phyloP scores from a whole-genome alignment of 92 coral and sea anemone species.

The Actinernus sp. region DNA sequence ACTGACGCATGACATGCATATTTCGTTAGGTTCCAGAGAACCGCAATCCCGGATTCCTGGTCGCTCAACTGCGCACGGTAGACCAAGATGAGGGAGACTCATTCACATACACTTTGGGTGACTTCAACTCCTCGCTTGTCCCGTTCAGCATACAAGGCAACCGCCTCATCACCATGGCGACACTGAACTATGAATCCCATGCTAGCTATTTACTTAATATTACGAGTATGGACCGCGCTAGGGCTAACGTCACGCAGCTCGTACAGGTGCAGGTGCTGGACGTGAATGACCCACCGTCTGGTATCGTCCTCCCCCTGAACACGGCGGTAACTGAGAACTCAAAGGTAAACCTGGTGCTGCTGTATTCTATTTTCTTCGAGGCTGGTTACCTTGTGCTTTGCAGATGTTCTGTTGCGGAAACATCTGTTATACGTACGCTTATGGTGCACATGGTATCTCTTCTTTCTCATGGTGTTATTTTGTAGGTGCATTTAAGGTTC shows the following conservation, averaged over 20 bases:
- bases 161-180: conserved; percentile 39
- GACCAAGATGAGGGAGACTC: conserved; percentile 53
- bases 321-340: conserved; percentile 62
- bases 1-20: too few species aligned
- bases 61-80: conserved; percentile 34
- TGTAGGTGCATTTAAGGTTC: too few species aligned
- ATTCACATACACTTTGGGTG: conserved; percentile 32
- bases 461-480: too few species aligned
- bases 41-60: conserved; percentile 46
- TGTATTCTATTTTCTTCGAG: too few species aligned
- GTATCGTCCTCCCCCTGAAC: conserved; percentile 42
- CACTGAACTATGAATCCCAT: conserved; percentile 61
- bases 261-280: conserved; percentile 55
- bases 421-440: too few species aligned
- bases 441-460: too few species aligned
- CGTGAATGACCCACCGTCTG: conserved; percentile 64
- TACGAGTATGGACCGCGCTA: conserved; percentile 59
- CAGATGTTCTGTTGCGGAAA: too few species aligned
- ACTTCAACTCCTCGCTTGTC: background rate
- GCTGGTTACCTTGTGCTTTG: too few species aligned
- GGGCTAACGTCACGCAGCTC: conserved; percentile 57
- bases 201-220: conserved; percentile 36
- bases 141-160: conserved; percentile 27
- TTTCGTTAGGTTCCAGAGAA: conserved; percentile 67
- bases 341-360: conserved; percentile 21